Evolutionary conservation across 2,888 invertebrate species (phyloP).

Genomic region (Lycophotia porphyrea): DNA sequence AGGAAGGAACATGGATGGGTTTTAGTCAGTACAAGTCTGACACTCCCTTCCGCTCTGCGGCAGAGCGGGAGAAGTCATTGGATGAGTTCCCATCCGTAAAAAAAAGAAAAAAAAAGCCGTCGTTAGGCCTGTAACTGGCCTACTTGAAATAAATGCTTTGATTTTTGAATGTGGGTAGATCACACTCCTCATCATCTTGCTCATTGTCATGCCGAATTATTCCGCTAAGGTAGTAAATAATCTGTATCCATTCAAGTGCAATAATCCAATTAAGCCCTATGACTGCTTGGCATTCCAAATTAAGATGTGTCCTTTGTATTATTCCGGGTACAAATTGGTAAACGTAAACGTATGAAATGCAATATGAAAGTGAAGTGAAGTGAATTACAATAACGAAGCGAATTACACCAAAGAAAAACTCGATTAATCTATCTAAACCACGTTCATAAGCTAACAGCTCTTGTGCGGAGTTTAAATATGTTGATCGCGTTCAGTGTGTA

Average conservation of each 20-base stretch:
- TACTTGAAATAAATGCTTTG: no score
- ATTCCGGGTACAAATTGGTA: neutral
- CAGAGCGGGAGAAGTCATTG: no score
- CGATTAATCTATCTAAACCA: neutral
- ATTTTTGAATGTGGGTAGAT: no score
- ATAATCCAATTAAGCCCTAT: slow-evolving; percentile 19
- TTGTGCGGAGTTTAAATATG: neutral
- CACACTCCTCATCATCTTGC: no score
- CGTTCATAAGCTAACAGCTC: neutral
- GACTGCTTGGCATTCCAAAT: slow-evolving; percentile 9
- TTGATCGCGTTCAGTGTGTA: neutral
- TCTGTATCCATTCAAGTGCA: neutral
- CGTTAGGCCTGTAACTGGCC: no score
- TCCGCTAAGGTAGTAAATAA: neutral
- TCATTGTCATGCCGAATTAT: neutral
- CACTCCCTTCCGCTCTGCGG: no score
- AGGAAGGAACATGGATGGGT: no score
- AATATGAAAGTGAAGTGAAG: no score
- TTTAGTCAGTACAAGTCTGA: no score
- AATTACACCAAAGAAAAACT: neutral
- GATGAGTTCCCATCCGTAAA: no score
- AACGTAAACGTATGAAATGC: neutral
- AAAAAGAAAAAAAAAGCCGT: no score
- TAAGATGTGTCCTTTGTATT: neutral
- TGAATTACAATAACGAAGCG: neutral